Conservation (phyloP, 2,888 invertebrate species). For the Leucozona laternaria region DNA sequence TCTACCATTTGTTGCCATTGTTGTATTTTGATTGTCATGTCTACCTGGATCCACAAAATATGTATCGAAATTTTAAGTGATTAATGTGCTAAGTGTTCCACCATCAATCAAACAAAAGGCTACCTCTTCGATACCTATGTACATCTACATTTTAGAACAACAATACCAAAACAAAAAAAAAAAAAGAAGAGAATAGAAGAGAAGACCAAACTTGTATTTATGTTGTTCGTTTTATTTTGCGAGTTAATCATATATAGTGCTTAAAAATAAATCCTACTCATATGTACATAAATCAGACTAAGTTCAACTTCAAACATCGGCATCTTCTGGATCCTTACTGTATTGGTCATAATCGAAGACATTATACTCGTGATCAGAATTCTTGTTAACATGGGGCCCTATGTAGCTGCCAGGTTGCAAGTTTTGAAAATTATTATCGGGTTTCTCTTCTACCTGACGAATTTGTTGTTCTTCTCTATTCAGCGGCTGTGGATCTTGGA, state of each 20-base stretch:
- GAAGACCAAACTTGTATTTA: background rate
- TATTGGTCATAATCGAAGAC: slow-evolving; percentile 82
- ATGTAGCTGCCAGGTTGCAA: slow-evolving; percentile 77
- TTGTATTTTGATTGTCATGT: background rate
- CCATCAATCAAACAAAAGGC: background rate
- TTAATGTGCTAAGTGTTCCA: background rate
- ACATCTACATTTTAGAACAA: background rate
- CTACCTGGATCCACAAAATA: background rate
- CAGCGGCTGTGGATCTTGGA: slow-evolving; percentile 79
- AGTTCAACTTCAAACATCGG: slow-evolving; percentile 45
- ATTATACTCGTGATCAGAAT: slow-evolving; percentile 80
- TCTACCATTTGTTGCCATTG: background rate
- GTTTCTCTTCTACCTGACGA: slow-evolving; percentile 77
- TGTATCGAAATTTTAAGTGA: background rate
- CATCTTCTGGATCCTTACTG: slow-evolving; percentile 79
- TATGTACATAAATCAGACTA: slow-evolving; percentile 34
- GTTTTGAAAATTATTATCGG: slow-evolving; percentile 77
- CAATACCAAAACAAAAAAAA: background rate
- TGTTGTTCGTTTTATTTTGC: slow-evolving; percentile 26
- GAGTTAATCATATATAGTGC: background rate
- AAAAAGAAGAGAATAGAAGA: background rate
- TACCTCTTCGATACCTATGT: background rate
- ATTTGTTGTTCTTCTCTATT: slow-evolving; percentile 78
- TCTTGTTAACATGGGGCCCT: slow-evolving; percentile 66
- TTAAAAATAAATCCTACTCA: slow-evolving; percentile 16